Evolutionary conservation across 2,113 vertebrate species (phyloP).

Genomic region (Gila orcuttii): DNA sequence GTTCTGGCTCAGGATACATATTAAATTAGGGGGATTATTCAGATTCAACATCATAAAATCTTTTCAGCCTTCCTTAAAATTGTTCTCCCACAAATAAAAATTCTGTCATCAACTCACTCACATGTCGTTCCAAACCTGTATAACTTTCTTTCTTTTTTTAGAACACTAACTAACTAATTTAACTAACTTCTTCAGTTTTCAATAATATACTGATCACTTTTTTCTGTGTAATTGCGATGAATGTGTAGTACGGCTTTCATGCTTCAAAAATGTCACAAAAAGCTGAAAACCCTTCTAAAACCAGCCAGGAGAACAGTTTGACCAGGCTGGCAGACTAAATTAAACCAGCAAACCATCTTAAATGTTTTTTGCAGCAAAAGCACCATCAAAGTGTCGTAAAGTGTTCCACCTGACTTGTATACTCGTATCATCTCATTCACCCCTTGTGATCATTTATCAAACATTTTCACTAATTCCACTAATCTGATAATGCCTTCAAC

Average conservation of each 20-base stretch:
- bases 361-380: background rate
- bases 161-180: no score
- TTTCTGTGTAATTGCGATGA: background rate
- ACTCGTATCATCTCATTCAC: background rate
- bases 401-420: background rate
- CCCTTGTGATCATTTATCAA: background rate
- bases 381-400: background rate
- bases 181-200: no score
- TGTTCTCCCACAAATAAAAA: background rate
- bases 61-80: background rate
- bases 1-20: conserved; percentile 21
- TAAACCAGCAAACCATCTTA: background rate
- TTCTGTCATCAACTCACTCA: background rate
- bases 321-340: background rate
- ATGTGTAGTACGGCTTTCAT: background rate
- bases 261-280: no score
- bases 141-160: no score
- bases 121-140: no score
- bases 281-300: background rate
- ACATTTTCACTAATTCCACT: background rate
- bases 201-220: no score
- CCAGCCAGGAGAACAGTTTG: background rate
- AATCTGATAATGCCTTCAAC: background rate
- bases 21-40: conserved; percentile 24
- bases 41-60: conserved; percentile 13